phyloP scores from a whole-genome alignment of 2,888 invertebrate genomes.

The Orchesellides sinensis region DNA sequence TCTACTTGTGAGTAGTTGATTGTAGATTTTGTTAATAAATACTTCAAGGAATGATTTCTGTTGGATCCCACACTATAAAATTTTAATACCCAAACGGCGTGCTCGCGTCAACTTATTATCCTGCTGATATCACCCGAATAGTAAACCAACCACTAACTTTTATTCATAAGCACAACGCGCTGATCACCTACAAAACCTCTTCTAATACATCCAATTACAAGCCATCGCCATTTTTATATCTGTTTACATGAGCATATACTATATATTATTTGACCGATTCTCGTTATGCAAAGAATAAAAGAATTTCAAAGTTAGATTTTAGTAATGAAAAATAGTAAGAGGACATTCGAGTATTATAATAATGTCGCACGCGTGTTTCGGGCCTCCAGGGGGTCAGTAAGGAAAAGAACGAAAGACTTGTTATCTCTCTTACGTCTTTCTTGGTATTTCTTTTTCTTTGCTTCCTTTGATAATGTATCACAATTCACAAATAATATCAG shows the following conservation, averaged over 20 bases:
- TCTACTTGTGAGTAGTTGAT: slow-evolving; percentile 13
- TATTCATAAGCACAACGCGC: background rate
- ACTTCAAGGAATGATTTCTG: background rate
- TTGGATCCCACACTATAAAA: background rate
- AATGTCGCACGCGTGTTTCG: slow-evolving; percentile 74
- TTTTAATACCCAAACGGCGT: slow-evolving; percentile 4
- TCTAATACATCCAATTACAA: slow-evolving; percentile 9
- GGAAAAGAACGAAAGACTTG: slow-evolving; percentile 71
- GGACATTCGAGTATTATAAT: slow-evolving; percentile 66
- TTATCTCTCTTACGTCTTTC: slow-evolving; percentile 62
- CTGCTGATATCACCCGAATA: slow-evolving; percentile 28
- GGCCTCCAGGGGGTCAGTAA: slow-evolving; percentile 67
- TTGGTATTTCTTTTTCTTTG: slow-evolving; percentile 25
- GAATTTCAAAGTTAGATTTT: background rate
- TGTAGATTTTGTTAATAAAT: slow-evolving; percentile 15
- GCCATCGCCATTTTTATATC: background rate
- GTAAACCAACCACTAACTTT: slow-evolving; percentile 2
- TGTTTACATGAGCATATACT: background rate
- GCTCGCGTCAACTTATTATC: background rate
- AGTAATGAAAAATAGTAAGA: slow-evolving; percentile 17
- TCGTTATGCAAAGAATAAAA: background rate
- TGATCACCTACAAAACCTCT: slow-evolving; percentile 8
- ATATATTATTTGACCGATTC: slow-evolving; percentile 9
- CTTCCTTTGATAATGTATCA: slow-evolving; percentile 29
- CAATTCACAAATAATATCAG: slow-evolving; percentile 6